Evolutionary conservation across 2,113 vertebrate genomes (phyloP), one percentile per base, ranked within the genome.

Genomic region (Micronycteris hirsuta): DNA sequence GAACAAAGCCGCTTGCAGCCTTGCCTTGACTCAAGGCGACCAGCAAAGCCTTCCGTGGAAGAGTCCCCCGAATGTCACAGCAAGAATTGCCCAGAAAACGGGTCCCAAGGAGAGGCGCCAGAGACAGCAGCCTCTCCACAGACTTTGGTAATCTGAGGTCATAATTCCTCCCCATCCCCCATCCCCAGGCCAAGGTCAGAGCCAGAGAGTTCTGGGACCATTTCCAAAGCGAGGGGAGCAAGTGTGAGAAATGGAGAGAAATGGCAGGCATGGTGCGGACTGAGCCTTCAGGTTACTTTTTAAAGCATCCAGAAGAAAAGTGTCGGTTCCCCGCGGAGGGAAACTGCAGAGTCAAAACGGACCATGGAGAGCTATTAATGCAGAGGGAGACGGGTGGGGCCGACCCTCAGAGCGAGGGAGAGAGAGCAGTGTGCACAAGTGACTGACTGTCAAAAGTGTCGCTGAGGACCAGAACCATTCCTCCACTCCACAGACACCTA

Each of bases 31-130:
- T 7, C 67, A 10, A 83, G 52, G 61, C 82, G 17, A 36, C 9
- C 43, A 67, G 52, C 15, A n/a, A 33, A 41, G 5, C 31, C 22
- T 36, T n/a, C 52, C 63, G 41, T 4, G 31, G 0, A 2, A 80
- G 36, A 3, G 41, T 41, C 61, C 15, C 15, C 11, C 19, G 43
- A 7, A 0, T 0, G 0, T 11, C 26, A 47, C 33, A 36, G 52
- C 19, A 6, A 38, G 11, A 91, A 26, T 26, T 47, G 24, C 33
- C 47, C 67, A 33, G 36, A 54, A 83, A 82, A 26, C 38, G 41
- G 52, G 54, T 33, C 58, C 47, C 47, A 76, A 36, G 68, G 58
- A 33, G 0, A 88, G n/a, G 14, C 2, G 5, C 20, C 84, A 33
- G 19, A 3, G 70, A 87, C 16, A 49, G 49, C 43, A 36, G 7